phyloP scores from a whole-genome alignment of 1,140 invertebrate genomes.

The Forficula auricularia region DNA sequence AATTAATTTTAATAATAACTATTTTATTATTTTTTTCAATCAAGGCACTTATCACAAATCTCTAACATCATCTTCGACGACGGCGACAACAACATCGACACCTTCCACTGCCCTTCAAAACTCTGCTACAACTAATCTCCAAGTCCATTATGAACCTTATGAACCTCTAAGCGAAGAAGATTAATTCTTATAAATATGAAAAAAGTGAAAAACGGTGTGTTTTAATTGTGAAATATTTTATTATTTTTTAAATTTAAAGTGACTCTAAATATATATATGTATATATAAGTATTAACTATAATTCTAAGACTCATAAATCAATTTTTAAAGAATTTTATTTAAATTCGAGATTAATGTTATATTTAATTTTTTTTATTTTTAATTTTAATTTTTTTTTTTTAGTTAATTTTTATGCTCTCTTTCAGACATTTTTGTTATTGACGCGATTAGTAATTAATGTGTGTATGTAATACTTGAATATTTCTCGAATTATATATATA shows the following conservation, averaged over 20 bases:
- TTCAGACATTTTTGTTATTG: too few species aligned
- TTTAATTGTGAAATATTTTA: background rate
- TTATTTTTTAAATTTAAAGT: background rate
- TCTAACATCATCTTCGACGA: background rate
- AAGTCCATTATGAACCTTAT: background rate
- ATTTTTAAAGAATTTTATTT: slow-evolving; percentile 12
- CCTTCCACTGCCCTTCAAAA: background rate
- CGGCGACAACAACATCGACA: background rate
- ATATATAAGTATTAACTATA: slow-evolving; percentile 9
- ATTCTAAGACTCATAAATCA: slow-evolving; percentile 3
- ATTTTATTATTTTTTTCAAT: too few species aligned
- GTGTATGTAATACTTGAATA: too few species aligned
- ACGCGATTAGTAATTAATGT: too few species aligned
- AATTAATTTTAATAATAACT: too few species aligned
- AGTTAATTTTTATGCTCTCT: too few species aligned
- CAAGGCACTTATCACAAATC: background rate
- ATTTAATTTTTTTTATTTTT: too few species aligned
- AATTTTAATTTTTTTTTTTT: too few species aligned
- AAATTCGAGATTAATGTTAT: slow-evolving; percentile 1
- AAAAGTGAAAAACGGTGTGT: slow-evolving; percentile 6
- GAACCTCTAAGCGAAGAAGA: slow-evolving; percentile 4
- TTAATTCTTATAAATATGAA: slow-evolving; percentile 2
- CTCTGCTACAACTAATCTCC: background rate
- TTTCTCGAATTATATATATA: too few species aligned
- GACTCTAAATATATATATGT: slow-evolving; percentile 6